Conservation (phyloP, 2,797 vertebrate genomes). For the Agapornis canus region DNA sequence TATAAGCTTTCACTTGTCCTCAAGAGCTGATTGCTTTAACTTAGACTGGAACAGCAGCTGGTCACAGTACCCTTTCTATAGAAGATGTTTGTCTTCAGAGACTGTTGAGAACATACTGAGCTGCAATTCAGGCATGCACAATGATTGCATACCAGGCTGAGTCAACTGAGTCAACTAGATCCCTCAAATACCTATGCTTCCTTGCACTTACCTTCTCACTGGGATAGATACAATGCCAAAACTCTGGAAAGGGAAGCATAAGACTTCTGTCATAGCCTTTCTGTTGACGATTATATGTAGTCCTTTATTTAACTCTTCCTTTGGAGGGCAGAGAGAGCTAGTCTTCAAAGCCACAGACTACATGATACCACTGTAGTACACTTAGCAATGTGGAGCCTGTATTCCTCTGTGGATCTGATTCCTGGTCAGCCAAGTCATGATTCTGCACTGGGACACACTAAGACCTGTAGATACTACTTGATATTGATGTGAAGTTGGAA, state of each 20-base stretch:
- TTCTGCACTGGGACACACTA: neutral
- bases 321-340: neutral
- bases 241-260: neutral
- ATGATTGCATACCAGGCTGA: neutral
- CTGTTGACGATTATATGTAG: neutral
- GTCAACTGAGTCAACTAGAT: neutral
- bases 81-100: neutral
- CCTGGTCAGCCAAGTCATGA: neutral
- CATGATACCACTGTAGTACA: accelerated
- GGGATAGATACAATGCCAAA: neutral
- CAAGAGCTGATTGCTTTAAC: accelerated
- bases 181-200: neutral
- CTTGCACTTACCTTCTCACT: accelerated
- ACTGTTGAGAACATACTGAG: neutral
- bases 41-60: neutral
- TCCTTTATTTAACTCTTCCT: neutral
- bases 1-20: neutral
- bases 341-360: neutral
- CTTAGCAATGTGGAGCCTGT: neutral
- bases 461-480: accelerated
- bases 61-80: neutral
- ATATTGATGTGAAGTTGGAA: neutral
- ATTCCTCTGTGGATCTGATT: neutral
- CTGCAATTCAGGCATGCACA: neutral
- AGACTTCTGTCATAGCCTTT: neutral